Percentiles rank a stretch among this genome's conserved stretches.
These are phyloP conservation scores for Calidris pygmaea DNA, from an alignment of 2,113 vertebrate species.

Conservation along the genomic window DNA sequence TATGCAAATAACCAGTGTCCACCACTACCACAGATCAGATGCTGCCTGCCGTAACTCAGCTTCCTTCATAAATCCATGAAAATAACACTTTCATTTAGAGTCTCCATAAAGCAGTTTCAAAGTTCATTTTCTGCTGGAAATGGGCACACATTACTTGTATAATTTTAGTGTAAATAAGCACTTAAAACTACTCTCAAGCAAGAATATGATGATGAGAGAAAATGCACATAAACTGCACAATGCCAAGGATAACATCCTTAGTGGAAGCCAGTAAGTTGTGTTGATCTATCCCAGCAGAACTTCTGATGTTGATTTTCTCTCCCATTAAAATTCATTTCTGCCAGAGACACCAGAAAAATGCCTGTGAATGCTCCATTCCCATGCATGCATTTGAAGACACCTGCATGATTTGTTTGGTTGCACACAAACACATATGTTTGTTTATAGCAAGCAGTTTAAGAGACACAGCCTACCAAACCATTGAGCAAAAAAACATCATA, in stretches of 20 bases:
- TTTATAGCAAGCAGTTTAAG: neutral
- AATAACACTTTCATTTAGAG: neutral
- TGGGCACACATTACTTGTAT: fast-evolving
- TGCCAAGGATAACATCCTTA: neutral
- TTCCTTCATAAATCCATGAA: neutral
- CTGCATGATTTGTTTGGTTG: neutral
- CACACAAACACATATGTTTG: neutral
- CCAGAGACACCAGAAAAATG: neutral
- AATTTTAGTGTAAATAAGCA: neutral
- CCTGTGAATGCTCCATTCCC: neutral
- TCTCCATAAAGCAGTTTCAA: neutral
- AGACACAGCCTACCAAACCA: neutral
- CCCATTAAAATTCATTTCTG: neutral
- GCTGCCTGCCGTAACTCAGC: neutral
- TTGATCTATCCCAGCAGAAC: neutral
- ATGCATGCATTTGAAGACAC: fast-evolving
- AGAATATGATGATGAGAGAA: neutral
- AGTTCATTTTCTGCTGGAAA: neutral
- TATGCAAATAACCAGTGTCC: neutral
- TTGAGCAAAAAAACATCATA: fast-evolving
- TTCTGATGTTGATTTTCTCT: neutral
- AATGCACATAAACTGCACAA: neutral
- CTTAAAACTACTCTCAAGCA: neutral
- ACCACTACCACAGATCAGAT: neutral
- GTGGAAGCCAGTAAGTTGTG: neutral